Base-by-base conservation (phyloP, 2,797 vertebrate genomes). In the Sebastes reedi region DNA sequence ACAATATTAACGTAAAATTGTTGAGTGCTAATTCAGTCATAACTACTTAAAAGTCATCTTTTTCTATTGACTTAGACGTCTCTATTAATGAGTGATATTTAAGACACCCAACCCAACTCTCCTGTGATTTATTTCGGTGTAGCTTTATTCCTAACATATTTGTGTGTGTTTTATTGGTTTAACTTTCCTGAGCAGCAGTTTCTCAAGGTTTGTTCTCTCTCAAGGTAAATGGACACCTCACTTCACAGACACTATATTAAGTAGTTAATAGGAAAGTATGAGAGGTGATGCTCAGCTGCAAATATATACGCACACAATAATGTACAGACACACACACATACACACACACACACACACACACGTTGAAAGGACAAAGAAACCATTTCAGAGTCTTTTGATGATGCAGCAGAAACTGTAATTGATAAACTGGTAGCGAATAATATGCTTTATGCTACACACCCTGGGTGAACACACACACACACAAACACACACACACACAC, bases 341-440 rank as follows among this genome's bases (percentile, higher is more conserved):
- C 39, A 16, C 39, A 42, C 39, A 50, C 7, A 42, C 13, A 46
- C 16, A 34, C 50, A 83, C 16, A 8, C 42, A 46, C 16, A 18
- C 14, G 7, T n/a, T 52, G 20, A 52, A 80, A 89, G 80, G 86
- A 91, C 84, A 87, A 85, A 87, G 64, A 88, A 88, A 74, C 81
- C 66, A 77, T 91, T 89, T 64, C 52, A 69, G 52, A 52, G 36
- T 68, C 72, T 88, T 89, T 72, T 86, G 87, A 90, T 92, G 91
- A 91, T 84, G 65, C 83, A 70, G 88, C 84, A 85, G 42, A 89
- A 91, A 84, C 56, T 79, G 65, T 81, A 85, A 92, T 87, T 88
- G 87, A 90, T 84, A 85, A 91, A 77, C 68, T 18, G 75, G 55
- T 72, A 27, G 68, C 12, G 32, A 88, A 83, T 87, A 77, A 83